phyloP scores from a whole-genome alignment of 1,140 invertebrate species.

The Sarcophaga peregrina region DNA sequence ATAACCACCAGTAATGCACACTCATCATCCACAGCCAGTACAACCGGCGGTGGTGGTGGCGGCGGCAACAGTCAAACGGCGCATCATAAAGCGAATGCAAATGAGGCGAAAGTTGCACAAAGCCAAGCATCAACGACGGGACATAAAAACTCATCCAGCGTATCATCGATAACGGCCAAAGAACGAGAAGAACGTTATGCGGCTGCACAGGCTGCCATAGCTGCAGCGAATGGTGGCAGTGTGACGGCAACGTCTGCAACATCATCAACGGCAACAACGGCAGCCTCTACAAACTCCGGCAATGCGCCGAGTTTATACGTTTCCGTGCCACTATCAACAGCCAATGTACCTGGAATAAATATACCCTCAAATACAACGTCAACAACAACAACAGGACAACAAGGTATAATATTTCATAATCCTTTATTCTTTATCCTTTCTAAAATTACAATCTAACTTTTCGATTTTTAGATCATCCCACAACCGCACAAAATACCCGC shows the following conservation, averaged over 20 bases:
- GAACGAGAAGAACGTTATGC: slow-evolving; percentile 46
- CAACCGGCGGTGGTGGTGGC: neutral
- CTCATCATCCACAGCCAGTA: neutral
- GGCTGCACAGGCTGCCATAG: slow-evolving; percentile 31
- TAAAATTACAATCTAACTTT: neutral
- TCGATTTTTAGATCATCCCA: slow-evolving; percentile 37
- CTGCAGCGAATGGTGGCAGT: slow-evolving; percentile 35
- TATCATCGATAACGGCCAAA: slow-evolving; percentile 49
- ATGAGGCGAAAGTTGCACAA: neutral
- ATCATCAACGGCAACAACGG: neutral
- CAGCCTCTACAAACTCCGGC: neutral
- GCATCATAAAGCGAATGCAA: slow-evolving; percentile 36
- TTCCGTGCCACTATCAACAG: slow-evolving; percentile 64
- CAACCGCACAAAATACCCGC: slow-evolving; percentile 33
- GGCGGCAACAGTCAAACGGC: neutral
- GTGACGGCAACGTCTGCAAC: neutral
- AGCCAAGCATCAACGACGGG: neutral
- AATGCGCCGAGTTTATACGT: slow-evolving; percentile 62
- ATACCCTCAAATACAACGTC: slow-evolving; percentile 51
- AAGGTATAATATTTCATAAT: too few species aligned
- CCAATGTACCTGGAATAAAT: slow-evolving; percentile 66
- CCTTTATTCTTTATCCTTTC: too few species aligned
- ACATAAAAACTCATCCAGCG: slow-evolving; percentile 49
- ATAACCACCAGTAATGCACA: neutral
- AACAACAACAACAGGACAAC: slow-evolving; percentile 25